These are phyloP conservation scores for Apotomis turbidana DNA, from an alignment of 2,888 invertebrate genomes.

Conservation along the genomic window DNA sequence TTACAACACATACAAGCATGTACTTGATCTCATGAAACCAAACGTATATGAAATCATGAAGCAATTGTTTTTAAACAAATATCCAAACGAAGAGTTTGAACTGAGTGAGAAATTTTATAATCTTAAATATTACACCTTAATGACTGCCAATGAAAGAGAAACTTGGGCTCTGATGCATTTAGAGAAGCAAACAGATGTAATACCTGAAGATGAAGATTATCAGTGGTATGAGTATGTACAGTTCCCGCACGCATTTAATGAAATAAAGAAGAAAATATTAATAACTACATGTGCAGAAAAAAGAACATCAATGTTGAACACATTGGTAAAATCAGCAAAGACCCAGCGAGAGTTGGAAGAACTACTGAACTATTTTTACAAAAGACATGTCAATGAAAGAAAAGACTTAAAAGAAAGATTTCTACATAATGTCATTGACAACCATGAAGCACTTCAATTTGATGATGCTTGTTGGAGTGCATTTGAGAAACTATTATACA, in stretches of 20 bases:
- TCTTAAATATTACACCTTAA: conserved; percentile 50
- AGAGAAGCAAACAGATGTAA: conserved; percentile 52
- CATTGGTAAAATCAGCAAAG: conserved; percentile 55
- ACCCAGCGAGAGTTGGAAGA: conserved; percentile 54
- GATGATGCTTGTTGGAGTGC: conserved; percentile 58
- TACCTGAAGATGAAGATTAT: conserved; percentile 55
- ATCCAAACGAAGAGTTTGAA: conserved; percentile 57
- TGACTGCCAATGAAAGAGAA: conserved; percentile 58
- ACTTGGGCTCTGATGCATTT: conserved; percentile 62
- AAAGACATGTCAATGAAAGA: conserved; percentile 63
- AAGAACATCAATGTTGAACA: conserved; percentile 52
- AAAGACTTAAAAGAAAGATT: conserved; percentile 53
- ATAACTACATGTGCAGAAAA: conserved; percentile 49
- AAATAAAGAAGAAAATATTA: conserved; percentile 55
- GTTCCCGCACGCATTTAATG: conserved; percentile 57
- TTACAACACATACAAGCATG: conserved; percentile 49
- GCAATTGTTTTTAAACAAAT: conserved; percentile 55
- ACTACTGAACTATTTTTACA: conserved; percentile 60
- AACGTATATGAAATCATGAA: conserved; percentile 55
- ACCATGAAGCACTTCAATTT: conserved; percentile 57
- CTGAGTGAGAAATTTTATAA: conserved; percentile 52
- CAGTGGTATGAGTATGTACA: conserved; percentile 61
- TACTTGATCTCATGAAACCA: conserved; percentile 56
- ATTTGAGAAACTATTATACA: conserved; percentile 60
- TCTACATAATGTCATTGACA: conserved; percentile 50